Evolutionary conservation across 2,797 vertebrate genomes (phyloP), one percentile per base, ranked within the genome.

Genomic region (Sebastes itinus): DNA sequence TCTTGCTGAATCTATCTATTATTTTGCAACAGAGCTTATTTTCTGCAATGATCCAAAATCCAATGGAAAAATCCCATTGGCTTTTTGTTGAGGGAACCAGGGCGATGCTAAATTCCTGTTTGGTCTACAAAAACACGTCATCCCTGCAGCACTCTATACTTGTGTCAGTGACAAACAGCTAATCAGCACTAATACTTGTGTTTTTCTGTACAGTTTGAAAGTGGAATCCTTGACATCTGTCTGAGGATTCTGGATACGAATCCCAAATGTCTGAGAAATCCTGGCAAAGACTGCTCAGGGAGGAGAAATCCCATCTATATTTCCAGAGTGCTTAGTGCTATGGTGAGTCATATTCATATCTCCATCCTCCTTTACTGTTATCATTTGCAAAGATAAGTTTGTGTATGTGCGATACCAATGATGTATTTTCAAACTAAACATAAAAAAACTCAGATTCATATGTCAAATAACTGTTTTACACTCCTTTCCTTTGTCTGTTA

Each of bases 251-350:
- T 99, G 92, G 97, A 99, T 65, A 82, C 90, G 86, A 99, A 97
- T 94, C 97, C 98, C 56, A 99, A 98, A 87, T 97, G 93, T 89
- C 75, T 95, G 77, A 89, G 55, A 12, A 94, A 98, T 70, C 94
- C 97, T 22, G 83, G 92, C 56, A 93, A 92, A 52, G 98, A 99
- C 70, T 97, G 95, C 80, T 97, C 97, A 3, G 96, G 95, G n/a
- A 96, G 98, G 82, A 95, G 95, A 7, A 97, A 96, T 77, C 97
- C 98, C 0, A 85, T 97, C 52, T 99, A 99, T 8, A 93, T 99
- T 5, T 95, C 96, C 89, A 94, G 98, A 86, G 97, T 98, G 76
- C 95, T 99, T 56, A 99, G 98, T 42, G 96, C 94, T 65, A 99
- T 99, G 98, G 98, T 98, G 86, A 95, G 96, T 32, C 22, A 20